Evolutionary conservation across 2,888 invertebrate species (phyloP).

Genomic region (Brenthis daphne): DNA sequence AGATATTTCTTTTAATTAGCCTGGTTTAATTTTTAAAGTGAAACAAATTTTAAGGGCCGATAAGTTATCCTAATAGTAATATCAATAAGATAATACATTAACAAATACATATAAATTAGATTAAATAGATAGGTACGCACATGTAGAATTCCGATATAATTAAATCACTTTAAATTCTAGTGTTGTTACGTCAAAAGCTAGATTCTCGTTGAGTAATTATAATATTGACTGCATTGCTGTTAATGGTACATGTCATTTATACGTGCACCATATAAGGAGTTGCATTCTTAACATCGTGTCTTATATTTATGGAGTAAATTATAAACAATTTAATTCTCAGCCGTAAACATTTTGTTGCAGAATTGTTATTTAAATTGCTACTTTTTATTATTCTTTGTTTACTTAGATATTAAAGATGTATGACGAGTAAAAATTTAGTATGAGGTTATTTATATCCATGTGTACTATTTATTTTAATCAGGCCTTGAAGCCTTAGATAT

Average conservation of each 20-base stretch:
- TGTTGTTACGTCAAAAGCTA: constrained; percentile 1
- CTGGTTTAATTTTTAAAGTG: background rate
- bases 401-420: too few relatives aligned
- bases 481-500: constrained; percentile 16
- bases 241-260: background rate
- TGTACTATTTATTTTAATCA: constrained; percentile 5
- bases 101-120: background rate
- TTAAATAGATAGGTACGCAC: constrained; percentile 2
- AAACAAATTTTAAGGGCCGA: background rate
- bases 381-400: too few relatives aligned
- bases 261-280: background rate
- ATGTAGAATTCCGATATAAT: constrained; percentile 5
- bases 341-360: too few relatives aligned
- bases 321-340: too few relatives aligned
- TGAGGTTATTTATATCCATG: background rate
- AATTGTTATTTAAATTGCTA: too few relatives aligned
- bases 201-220: constrained; percentile 10
- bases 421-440: too few relatives aligned
- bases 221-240: constrained; percentile 1
- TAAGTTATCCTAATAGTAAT: constrained; percentile 1
- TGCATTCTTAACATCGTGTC: background rate
- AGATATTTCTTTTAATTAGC: too few relatives aligned
- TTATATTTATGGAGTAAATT: too few relatives aligned
- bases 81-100: constrained; percentile 11
- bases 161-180: constrained; percentile 15